Evolutionary conservation across 2,888 invertebrate species (phyloP).

Genomic region (Trichogramma evanescens): DNA sequence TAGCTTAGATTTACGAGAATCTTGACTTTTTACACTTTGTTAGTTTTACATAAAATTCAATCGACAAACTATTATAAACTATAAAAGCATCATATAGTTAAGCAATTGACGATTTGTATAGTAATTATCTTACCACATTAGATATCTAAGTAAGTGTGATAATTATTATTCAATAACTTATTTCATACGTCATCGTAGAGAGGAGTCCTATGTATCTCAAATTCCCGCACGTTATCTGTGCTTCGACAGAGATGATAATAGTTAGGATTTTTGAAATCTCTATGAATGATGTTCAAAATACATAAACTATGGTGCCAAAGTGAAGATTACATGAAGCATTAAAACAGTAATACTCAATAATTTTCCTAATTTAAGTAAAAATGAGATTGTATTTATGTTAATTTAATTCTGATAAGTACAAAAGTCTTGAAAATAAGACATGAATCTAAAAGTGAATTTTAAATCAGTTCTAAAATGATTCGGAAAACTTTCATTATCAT

Average conservation of each 20-base stretch:
- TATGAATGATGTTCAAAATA: too few species aligned
- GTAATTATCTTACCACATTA: conserved; percentile 8
- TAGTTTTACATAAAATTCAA: conserved; percentile 9
- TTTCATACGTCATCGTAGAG: conserved; percentile 10
- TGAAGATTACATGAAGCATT: not conserved
- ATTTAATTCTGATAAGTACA: too few species aligned
- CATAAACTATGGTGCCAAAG: conserved; percentile 13
- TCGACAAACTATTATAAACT: not conserved
- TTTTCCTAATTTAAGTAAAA: conserved; percentile 1
- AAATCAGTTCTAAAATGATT: not conserved
- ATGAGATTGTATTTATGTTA: conserved; percentile 2
- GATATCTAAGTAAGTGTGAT: conserved; percentile 14
- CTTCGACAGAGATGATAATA: not conserved
- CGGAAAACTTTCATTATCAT: not conserved
- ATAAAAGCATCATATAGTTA: conserved; percentile 1
- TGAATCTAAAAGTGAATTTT: not conserved
- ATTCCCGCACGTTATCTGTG: not conserved
- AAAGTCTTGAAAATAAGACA: not conserved
- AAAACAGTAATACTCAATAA: not conserved
- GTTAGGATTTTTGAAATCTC: too few species aligned
- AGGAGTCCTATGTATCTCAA: conserved; percentile 1
- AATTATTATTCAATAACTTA: conserved; percentile 12
- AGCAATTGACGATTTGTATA: conserved; percentile 6
- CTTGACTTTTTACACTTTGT: conserved; percentile 16
- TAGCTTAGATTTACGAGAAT: conserved; percentile 10